Base-by-base conservation (phyloP, 2,113 vertebrate genomes). In the Calidris pygmaea region DNA sequence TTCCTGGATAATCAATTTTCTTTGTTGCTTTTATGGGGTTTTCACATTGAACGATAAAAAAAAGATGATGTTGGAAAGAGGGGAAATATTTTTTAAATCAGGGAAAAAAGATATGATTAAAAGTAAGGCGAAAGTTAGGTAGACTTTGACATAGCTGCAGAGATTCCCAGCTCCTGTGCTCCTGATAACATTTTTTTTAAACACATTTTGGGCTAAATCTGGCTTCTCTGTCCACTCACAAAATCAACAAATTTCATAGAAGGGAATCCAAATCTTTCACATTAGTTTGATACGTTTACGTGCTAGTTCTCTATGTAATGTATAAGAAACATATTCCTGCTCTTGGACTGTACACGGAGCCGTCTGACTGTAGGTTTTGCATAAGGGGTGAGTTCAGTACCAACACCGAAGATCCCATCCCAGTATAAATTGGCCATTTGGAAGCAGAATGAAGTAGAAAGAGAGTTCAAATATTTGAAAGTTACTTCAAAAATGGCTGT, bases 241-340 rank as follows among this genome's bases (percentile, higher is more conserved):
- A 96, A 94, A 89, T 87, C 67, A 94, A 83, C 32, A 89, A 11
- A 72, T 93, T 83, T 68, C 88, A 78, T 37, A 72, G 66, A 82
- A 78, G 14, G 35, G 43, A 87, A 86, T 65, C 9, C 14, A 67
- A 86, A 41, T 12, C 34, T 84, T 94, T 81, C 22, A 23, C 23
- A 35, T 79, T 48, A 50, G 14, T 95, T 83, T 81, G 68, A 76
- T 47, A 66, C 5, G 9, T n/a, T 58, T 45, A 53, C 14, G 3
- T 32, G 10, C 59, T 34, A 72, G n/a, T 59, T 72, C 45, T 47
- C 22, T 35, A 19, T 3, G 11, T 18, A 71, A 88, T 32, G 43
- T 37, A 29, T 62, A 68, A 50, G 48, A 55, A 85, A 50, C 12
- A 17, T 53, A 77, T 83, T 85, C 41, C 37, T 59, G 37, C 43